Conservation (phyloP, 1,140 invertebrate genomes). For the Caerostris darwini region DNA sequence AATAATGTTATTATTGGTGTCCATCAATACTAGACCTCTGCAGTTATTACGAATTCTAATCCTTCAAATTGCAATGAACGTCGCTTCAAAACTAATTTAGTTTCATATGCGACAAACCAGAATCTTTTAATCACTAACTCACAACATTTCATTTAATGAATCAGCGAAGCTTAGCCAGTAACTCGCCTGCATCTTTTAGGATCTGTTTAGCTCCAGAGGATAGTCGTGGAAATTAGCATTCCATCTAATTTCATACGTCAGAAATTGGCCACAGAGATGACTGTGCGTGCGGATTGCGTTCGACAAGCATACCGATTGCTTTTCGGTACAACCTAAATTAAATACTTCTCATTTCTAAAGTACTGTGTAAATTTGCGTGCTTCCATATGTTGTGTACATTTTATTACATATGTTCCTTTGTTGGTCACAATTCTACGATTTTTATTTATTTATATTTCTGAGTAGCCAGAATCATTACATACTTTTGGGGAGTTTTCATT, state of each 20-base stretch:
- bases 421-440: not conserved
- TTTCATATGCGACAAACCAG: not conserved
- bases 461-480: not conserved
- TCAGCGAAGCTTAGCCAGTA: not conserved
- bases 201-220: not conserved
- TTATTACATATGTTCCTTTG: not conserved
- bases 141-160: not conserved
- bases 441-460: not conserved
- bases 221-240: not conserved
- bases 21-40: too few relatives aligned
- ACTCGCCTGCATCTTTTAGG: not conserved
- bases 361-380: not conserved
- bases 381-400: not conserved
- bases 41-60: not conserved
- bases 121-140: slow-evolving; percentile 12
- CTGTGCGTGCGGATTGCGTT: not conserved
- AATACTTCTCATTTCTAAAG: not conserved
- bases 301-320: not conserved
- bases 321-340: not conserved
- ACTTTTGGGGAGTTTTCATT: not conserved
- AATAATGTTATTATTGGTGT: too few relatives aligned
- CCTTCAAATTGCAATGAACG: not conserved
- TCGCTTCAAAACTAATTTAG: not conserved
- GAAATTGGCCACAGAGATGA: not conserved
- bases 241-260: not conserved